phyloP scores from a whole-genome alignment of 2,113 vertebrate species.

The Tylochromis polylepis region DNA sequence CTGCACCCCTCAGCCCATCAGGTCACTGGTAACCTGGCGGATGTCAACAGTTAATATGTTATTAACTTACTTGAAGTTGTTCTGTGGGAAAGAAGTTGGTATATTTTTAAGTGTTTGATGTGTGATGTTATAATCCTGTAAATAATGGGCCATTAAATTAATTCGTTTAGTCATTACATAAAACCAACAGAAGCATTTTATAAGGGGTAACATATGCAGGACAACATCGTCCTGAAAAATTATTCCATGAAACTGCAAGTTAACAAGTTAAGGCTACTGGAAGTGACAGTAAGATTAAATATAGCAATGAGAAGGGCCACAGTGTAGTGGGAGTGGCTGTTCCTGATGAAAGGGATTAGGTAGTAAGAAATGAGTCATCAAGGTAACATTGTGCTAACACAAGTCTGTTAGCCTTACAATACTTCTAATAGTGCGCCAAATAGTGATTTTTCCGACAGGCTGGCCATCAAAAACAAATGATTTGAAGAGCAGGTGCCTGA shows the following conservation, averaged over 20 bases:
- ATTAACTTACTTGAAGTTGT: background rate
- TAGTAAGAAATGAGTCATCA: background rate
- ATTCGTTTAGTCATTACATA: background rate
- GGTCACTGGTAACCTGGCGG: background rate
- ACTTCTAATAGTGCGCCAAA: background rate
- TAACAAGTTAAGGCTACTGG: background rate
- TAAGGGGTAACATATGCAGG: background rate
- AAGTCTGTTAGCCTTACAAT: background rate
- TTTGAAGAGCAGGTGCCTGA: background rate
- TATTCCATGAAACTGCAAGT: background rate
- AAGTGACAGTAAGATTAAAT: background rate
- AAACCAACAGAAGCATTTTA: background rate
- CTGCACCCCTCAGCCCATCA: background rate
- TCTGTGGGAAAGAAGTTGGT: background rate
- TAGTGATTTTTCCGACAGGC: background rate
- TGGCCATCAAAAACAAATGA: background rate
- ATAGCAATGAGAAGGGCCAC: background rate
- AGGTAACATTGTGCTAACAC: background rate
- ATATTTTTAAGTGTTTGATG: background rate
- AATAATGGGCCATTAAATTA: background rate
- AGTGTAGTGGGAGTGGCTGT: background rate
- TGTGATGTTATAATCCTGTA: background rate
- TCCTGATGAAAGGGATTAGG: background rate
- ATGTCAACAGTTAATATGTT: background rate
- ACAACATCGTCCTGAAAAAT: background rate